phyloP scores from a whole-genome alignment of 2,113 vertebrate species.

The Microcebus jonahi region DNA sequence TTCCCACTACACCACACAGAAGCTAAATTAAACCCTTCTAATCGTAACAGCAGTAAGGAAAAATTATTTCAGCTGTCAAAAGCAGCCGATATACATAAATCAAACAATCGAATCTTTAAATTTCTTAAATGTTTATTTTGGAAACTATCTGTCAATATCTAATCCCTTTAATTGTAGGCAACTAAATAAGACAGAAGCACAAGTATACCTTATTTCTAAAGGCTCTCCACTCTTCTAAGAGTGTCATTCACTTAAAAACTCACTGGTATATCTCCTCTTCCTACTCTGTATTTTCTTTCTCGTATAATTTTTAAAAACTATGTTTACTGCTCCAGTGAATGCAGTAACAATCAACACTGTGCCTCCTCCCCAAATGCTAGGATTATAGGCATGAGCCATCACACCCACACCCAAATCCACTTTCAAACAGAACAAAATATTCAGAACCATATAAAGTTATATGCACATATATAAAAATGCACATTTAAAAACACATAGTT shows the following conservation, averaged over 20 bases:
- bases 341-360: background rate
- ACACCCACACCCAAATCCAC: background rate
- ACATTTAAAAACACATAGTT: background rate
- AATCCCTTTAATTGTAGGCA: background rate
- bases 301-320: slow-evolving; percentile 6
- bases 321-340: slow-evolving; percentile 24
- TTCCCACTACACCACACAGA: background rate
- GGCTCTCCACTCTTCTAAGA: background rate
- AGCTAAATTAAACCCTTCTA: background rate
- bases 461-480: background rate
- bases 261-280: background rate
- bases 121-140: slow-evolving; percentile 8
- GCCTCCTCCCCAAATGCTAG: too few relatives aligned
- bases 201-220: background rate
- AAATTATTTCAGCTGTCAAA: background rate
- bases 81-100: background rate
- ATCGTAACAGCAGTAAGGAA: slow-evolving; percentile 4
- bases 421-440: slow-evolving; percentile 34
- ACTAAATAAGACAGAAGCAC: slow-evolving; percentile 28
- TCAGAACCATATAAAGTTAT: background rate
- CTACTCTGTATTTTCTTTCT: slow-evolving; percentile 1
- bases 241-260: background rate
- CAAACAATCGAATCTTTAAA: background rate
- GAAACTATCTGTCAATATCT: background rate
- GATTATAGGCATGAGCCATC: too few relatives aligned